Percentiles rank a stretch among this genome's conserved stretches.
Evolutionary conservation across 2,888 invertebrate genomes (phyloP).

Genomic region (Entomobrya multifasciata): DNA sequence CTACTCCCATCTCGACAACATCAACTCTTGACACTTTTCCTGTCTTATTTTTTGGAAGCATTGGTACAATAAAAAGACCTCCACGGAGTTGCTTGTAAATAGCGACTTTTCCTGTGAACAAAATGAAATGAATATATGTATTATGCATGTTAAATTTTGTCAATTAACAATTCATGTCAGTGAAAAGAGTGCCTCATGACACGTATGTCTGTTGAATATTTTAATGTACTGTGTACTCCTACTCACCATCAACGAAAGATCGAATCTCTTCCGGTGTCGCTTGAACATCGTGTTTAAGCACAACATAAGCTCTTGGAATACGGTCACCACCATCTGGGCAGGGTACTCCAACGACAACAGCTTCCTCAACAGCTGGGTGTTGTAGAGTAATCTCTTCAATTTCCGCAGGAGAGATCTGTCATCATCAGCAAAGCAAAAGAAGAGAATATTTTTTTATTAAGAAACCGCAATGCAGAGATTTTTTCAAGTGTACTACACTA

Average conservation of each 20-base stretch:
- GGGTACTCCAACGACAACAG: slow-evolving; percentile 68
- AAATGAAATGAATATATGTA: not conserved
- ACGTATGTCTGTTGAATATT: slow-evolving; percentile 12
- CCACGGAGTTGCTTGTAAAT: slow-evolving; percentile 76
- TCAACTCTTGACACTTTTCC: slow-evolving; percentile 77
- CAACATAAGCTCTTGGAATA: slow-evolving; percentile 50
- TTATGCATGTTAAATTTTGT: not conserved
- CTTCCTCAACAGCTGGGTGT: slow-evolving; percentile 77
- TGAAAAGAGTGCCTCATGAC: no score
- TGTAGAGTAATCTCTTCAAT: slow-evolving; percentile 77
- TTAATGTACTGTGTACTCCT: not conserved
- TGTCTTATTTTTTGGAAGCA: slow-evolving; percentile 76
- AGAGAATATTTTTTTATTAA: slow-evolving; percentile 7
- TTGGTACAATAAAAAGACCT: slow-evolving; percentile 73
- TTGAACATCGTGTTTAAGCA: slow-evolving; percentile 41
- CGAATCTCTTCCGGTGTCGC: slow-evolving; percentile 69
- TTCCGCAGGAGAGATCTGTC: slow-evolving; percentile 78
- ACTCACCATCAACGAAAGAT: slow-evolving; percentile 70
- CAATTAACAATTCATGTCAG: not conserved
- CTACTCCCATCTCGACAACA: slow-evolving; percentile 60
- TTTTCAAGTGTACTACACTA: not conserved
- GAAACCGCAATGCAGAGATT: slow-evolving; percentile 56
- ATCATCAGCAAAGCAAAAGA: slow-evolving; percentile 29
- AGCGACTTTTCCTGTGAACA: slow-evolving; percentile 67
- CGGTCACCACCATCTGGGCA: slow-evolving; percentile 74